phyloP scores from a whole-genome alignment of 64 coral and sea anemone species.

The Trachythela sp. region DNA sequence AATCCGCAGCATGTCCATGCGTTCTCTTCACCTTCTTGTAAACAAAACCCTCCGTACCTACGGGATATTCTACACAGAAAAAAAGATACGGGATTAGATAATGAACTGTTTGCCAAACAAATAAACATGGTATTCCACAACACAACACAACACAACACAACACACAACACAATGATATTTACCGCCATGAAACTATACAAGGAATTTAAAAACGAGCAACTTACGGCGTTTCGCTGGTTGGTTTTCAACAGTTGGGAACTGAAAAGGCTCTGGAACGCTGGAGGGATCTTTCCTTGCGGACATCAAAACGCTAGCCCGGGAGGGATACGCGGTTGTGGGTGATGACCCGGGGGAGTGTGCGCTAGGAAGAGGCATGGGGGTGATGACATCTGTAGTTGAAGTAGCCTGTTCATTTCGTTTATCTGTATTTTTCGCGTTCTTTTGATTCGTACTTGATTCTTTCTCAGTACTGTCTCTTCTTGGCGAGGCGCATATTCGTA shows the following conservation, averaged over 20 bases:
- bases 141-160: too few relatives aligned
- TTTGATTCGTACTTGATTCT: background rate
- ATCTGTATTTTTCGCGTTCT: background rate
- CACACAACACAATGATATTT: too few relatives aligned
- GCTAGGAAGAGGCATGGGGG: background rate
- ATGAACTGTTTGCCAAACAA: too few relatives aligned
- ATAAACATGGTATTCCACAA: too few relatives aligned
- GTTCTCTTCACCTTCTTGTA: background rate
- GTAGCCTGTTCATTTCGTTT: background rate
- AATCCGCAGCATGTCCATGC: background rate
- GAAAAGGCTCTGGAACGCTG: background rate
- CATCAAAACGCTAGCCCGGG: constrained; percentile 5
- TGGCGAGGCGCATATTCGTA: background rate
- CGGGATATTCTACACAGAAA: background rate
- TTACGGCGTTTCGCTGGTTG: background rate
- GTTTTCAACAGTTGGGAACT: background rate
- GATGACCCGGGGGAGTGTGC: background rate
- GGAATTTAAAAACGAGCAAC: too few relatives aligned
- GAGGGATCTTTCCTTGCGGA: background rate
- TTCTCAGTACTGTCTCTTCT: background rate
- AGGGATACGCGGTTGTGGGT: background rate
- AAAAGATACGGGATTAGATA: too few relatives aligned
- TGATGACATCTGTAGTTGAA: background rate
- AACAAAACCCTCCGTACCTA: background rate
- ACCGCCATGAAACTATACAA: too few relatives aligned